Base-by-base conservation (phyloP, 2,113 vertebrate species). In the Cepphus grylle region DNA sequence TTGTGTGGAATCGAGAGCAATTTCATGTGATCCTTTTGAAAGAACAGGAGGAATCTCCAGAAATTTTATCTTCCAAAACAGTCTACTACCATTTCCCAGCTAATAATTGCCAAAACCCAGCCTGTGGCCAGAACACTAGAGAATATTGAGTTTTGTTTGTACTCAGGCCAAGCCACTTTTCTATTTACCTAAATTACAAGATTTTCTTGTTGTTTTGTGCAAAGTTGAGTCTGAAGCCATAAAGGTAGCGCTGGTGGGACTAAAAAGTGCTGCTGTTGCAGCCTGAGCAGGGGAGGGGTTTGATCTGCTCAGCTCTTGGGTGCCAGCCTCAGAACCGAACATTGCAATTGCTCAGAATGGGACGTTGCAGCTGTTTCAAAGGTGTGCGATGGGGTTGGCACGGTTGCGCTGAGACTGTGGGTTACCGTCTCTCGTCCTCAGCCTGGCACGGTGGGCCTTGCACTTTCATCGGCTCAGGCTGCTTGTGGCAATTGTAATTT, bases 401-500 rank as follows among this genome's bases (percentile, higher is more conserved):
- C 0, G 1, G n/a, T 5, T 0, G 0, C 43, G 5, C 4, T 8
- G 42, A 40, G 25, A 14, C 3, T 6, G 18, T 1, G 32, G 23
- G n/a, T 43, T 11, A 1, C 20, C 9, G 30, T 1, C 12, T 16
- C 58, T 63, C 30, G 2, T 49, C 49, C 34, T 18, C 13, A 1
- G 7, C 11, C 53, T 63, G 69, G 27, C 38, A 30, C 3, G 3
- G 36, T 3, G 55, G 49, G 15, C n/a, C 22, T 32, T 30, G 43
- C 27, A 36, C 8, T 12, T 25, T 59, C 43, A 36, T 26, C 40
- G 61, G 79, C 93, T 88, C 83, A 47, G 77, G 62, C 85, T 93
- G 80, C 85, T 88, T 7, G 2, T 8, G 83, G 86, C 5, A 1
- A 15, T 61, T 70, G 36, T 65, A 55, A 30, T 70, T 63, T 81